Percentiles rank a stretch among this genome's conserved stretches.
Conservation (phyloP, 2,888 invertebrate genomes). For the Galeopsomyia nigrocyanea region DNA sequence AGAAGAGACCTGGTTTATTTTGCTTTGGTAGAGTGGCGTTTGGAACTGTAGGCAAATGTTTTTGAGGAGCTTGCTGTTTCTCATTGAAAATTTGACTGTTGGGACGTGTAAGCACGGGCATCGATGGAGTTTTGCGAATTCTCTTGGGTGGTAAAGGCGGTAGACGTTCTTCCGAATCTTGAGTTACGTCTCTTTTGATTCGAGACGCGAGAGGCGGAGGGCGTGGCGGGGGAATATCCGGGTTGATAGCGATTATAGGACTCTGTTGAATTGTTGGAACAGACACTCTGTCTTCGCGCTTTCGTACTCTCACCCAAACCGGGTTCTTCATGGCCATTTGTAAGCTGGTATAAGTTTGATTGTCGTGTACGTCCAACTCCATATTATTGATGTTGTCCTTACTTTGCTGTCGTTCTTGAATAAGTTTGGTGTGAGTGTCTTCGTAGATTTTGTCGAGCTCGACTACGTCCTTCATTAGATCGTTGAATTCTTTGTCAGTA, state of each 20-base stretch:
- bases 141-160: conserved; percentile 89
- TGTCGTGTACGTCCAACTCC: conserved; percentile 79
- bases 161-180: conserved; percentile 73
- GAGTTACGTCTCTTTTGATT: conserved; percentile 68
- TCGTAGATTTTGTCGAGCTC: conserved; percentile 87
- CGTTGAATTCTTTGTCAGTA: conserved; percentile 74
- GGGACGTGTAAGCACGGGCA: conserved; percentile 63
- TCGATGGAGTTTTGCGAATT: conserved; percentile 65
- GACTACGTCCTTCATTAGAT: conserved; percentile 82
- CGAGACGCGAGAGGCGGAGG: conserved; percentile 55
- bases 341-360: conserved; percentile 86
- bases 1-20: conserved; percentile 74
- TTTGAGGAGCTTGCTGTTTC: conserved; percentile 67
- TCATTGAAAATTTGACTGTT: conserved; percentile 52
- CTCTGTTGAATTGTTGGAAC: conserved; percentile 63
- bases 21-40: conserved; percentile 70
- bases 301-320: conserved; percentile 67
- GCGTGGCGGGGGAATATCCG: conserved; percentile 49
- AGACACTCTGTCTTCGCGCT: conserved; percentile 65
- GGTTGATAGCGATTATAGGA: conserved; percentile 53
- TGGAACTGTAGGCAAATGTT: conserved; percentile 72
- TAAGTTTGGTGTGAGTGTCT: conserved; percentile 77
- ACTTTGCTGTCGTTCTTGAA: conserved; percentile 53
- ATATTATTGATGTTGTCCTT: conserved; percentile 50
- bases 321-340: conserved; percentile 91